phyloP scores from a whole-genome alignment of 2,113 vertebrate species.

The Phylloscopus whistleri region DNA sequence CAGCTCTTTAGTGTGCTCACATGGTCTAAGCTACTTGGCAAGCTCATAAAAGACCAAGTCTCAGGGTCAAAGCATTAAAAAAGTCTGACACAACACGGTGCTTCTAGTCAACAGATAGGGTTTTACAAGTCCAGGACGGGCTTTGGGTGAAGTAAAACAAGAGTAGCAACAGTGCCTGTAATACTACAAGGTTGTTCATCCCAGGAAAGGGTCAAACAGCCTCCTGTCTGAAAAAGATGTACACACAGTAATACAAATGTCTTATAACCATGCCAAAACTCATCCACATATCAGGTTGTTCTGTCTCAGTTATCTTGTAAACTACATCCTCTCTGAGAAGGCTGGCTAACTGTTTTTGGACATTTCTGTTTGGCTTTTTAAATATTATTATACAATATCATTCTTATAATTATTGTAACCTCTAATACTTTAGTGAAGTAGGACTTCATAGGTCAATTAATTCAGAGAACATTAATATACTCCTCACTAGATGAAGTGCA shows the following conservation, averaged over 20 bases:
- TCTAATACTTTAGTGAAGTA: background rate
- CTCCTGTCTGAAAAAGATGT: background rate
- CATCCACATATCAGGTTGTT: background rate
- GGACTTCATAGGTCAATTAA: background rate
- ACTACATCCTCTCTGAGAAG: background rate
- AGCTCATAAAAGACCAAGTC: background rate
- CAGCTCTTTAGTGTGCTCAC: background rate
- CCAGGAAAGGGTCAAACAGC: background rate
- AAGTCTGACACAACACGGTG: background rate
- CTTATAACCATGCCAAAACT: background rate
- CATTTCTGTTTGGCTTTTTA: no score
- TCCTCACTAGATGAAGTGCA: background rate
- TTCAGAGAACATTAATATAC: background rate
- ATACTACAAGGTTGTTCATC: background rate
- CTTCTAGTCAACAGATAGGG: background rate
- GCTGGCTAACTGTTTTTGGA: background rate
- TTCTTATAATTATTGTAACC: background rate
- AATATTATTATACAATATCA: no score
- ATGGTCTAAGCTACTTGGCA: background rate
- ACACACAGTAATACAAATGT: background rate
- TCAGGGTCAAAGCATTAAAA: background rate
- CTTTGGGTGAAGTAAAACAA: background rate
- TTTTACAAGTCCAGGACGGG: background rate
- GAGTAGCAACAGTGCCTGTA: background rate
- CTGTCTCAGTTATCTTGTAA: background rate